Evolutionary conservation across 2,888 invertebrate species (phyloP).

Genomic region (Hypena proboscidalis): DNA sequence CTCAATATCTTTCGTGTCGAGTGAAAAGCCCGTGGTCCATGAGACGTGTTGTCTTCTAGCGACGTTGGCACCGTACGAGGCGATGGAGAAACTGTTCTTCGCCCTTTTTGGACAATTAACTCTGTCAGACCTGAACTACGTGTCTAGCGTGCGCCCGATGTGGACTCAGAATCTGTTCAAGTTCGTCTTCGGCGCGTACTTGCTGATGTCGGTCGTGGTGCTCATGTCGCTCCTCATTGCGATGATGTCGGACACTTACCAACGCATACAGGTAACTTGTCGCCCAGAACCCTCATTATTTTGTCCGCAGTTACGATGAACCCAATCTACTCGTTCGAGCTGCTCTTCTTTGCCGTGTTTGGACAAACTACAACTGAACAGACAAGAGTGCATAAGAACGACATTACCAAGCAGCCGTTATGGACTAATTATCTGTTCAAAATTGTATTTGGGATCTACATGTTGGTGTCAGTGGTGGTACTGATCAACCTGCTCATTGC

Average conservation of each 20-base stretch:
- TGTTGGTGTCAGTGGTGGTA: slow-evolving; percentile 99
- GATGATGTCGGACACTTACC: slow-evolving; percentile 99
- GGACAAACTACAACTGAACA: slow-evolving; percentile 95
- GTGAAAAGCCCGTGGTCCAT: slow-evolving; percentile 72
- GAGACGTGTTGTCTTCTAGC: slow-evolving; percentile 86
- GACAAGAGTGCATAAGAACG: slow-evolving; percentile 88
- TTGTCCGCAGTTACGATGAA: slow-evolving; percentile 95
- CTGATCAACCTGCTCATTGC: slow-evolving; percentile 99
- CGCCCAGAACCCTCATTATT: slow-evolving; percentile 61
- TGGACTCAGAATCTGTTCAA: slow-evolving; percentile 96
- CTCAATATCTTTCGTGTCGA: slow-evolving; percentile 49
- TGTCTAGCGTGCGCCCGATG: slow-evolving; percentile 88
- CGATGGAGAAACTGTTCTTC: slow-evolving; percentile 99
- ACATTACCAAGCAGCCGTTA: slow-evolving; percentile 88
- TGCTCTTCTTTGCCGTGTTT: slow-evolving; percentile 99
- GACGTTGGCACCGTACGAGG: slow-evolving; percentile 94
- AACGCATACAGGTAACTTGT: slow-evolving; percentile 97
- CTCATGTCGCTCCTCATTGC: slow-evolving; percentile 99
- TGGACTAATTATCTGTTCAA: slow-evolving; percentile 96
- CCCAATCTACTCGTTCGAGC: slow-evolving; percentile 97
- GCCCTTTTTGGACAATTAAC: slow-evolving; percentile 98
- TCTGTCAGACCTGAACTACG: slow-evolving; percentile 92
- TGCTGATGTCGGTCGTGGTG: slow-evolving; percentile 99
- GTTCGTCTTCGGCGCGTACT: slow-evolving; percentile 97
- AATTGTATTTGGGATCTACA: slow-evolving; percentile 96